phyloP scores from a whole-genome alignment of 2,113 vertebrate species.

The Elephas maximus region DNA sequence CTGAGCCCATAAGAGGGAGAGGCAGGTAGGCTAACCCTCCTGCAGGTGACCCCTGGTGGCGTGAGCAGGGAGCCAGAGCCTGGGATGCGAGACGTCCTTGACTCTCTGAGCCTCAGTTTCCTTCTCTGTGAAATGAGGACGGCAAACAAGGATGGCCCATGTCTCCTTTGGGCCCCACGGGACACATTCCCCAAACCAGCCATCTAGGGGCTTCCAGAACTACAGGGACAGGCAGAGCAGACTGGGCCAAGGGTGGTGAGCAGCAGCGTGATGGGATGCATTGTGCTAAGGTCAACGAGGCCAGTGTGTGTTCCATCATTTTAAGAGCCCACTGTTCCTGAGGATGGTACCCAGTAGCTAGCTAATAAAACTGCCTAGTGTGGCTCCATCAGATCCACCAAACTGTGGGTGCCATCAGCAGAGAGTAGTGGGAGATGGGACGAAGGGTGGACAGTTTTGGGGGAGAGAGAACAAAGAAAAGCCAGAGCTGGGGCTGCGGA shows the following conservation, averaged over 20 bases:
- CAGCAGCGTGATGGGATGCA: fast-evolving
- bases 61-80: neutral
- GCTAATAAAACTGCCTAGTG: fast-evolving
- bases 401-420: fast-evolving
- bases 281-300: fast-evolving
- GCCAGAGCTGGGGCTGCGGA: neutral
- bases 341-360: fast-evolving
- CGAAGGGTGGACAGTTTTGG: fast-evolving
- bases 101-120: neutral
- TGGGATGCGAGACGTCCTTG: fast-evolving
- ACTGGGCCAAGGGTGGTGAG: neutral
- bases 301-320: fast-evolving
- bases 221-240: neutral
- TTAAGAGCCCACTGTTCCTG: neutral
- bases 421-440: neutral
- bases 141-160: fast-evolving
- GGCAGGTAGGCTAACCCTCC: neutral
- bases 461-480: neutral
- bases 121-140: neutral
- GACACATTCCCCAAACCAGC: neutral
- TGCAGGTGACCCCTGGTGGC: fast-evolving
- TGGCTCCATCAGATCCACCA: fast-evolving
- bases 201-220: neutral
- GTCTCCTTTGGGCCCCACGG: neutral
- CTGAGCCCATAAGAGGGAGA: no score